These are phyloP conservation scores for Zaprionus taronus DNA, from an alignment of 1,140 invertebrate genomes.

Conservation along the genomic window DNA sequence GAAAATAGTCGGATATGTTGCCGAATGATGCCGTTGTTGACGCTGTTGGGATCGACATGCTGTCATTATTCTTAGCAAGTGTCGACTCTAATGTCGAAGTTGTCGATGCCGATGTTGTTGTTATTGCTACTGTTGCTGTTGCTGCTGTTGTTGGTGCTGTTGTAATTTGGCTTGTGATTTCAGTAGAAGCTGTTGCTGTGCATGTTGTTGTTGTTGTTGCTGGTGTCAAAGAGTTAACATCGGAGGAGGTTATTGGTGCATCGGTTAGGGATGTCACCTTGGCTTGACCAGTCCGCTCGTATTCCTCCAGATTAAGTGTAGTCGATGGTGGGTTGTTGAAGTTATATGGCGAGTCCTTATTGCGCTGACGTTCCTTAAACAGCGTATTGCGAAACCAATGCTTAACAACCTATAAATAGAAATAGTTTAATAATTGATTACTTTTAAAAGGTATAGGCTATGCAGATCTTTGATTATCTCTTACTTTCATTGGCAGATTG, in stretches of 20 bases:
- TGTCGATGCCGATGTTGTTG: not conserved
- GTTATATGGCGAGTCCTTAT: conserved; percentile 99
- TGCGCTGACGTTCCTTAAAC: conserved; percentile 99
- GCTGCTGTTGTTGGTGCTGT: conserved; percentile 51
- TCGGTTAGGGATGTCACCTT: conserved; percentile 91
- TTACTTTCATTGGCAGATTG: conserved; percentile 97
- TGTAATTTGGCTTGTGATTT: not conserved
- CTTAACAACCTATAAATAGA: conserved; percentile 89
- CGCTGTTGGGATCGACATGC: not conserved
- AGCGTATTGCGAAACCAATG: conserved; percentile 99
- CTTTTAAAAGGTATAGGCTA: not conserved
- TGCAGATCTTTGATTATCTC: not conserved
- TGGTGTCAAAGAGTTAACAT: conserved; percentile 52
- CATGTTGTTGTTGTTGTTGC: conserved; percentile 3
- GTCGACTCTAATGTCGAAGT: not conserved
- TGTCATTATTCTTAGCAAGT: not conserved
- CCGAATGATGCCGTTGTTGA: conserved; percentile 53
- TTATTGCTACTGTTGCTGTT: conserved; percentile 22
- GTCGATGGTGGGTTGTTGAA: conserved; percentile 99
- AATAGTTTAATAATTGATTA: not conserved
- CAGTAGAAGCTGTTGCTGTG: not conserved
- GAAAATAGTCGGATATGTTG: conserved; percentile 59
- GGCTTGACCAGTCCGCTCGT: conserved; percentile 99
- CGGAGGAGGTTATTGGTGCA: conserved; percentile 63
- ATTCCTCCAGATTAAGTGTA: conserved; percentile 98